phyloP scores from a whole-genome alignment of 2,797 vertebrate genomes.

The Pitangus sulphuratus region DNA sequence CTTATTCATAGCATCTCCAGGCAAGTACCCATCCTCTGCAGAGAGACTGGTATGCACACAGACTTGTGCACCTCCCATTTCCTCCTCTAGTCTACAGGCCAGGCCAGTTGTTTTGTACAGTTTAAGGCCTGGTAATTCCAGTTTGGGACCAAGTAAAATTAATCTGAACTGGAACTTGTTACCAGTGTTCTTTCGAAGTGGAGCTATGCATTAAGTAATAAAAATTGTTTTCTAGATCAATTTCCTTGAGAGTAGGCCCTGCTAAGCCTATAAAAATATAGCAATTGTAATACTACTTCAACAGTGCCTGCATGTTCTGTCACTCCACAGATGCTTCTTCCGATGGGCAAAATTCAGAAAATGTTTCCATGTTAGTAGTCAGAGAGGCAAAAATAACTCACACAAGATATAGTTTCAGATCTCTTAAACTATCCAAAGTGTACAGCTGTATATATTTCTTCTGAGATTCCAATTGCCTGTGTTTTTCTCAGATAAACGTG shows the following conservation, averaged over 20 bases:
- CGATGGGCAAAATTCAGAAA: background rate
- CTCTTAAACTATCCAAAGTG: background rate
- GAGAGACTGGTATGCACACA: background rate
- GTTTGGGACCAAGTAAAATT: background rate
- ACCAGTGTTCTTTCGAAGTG: background rate
- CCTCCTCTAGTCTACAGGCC: background rate
- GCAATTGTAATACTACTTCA: background rate
- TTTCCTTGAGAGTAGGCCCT: background rate
- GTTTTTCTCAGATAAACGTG: background rate
- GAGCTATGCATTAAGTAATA: background rate
- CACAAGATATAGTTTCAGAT: background rate
- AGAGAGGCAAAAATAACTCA: background rate
- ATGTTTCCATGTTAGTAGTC: background rate
- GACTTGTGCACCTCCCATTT: background rate
- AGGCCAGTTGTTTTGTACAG: background rate
- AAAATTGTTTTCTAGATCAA: background rate
- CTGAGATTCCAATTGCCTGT: background rate
- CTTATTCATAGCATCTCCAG: background rate
- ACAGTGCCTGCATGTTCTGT: background rate
- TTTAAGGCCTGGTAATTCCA: background rate
- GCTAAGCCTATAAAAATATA: background rate
- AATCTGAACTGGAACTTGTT: background rate
- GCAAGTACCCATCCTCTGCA: background rate
- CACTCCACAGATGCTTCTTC: background rate
- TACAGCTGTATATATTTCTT: background rate